Conservation (phyloP, 1,140 invertebrate genomes). For the Drosophila kohkoa region DNA sequence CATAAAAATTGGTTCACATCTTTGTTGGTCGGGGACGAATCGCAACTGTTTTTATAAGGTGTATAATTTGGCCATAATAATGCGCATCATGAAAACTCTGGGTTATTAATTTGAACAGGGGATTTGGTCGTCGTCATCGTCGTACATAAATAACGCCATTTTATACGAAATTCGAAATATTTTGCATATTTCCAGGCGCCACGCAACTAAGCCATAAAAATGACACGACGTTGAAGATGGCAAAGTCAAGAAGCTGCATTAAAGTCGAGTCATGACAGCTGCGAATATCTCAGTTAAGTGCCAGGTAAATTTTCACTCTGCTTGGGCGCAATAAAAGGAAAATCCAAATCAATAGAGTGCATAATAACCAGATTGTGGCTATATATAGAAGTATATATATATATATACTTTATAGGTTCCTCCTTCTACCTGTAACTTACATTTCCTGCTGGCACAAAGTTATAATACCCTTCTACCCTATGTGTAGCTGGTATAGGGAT, state of each 20-base stretch:
- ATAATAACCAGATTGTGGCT: too few species aligned
- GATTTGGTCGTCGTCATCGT: conserved; percentile 42
- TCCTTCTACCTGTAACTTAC: too few species aligned
- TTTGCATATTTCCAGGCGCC: conserved; percentile 72
- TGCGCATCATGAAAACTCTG: conserved; percentile 75
- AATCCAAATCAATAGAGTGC: conserved; percentile 58
- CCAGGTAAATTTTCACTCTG: conserved; percentile 64
- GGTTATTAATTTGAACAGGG: conserved; percentile 72
- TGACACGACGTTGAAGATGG: conserved; percentile 54
- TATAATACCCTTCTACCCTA: not conserved
- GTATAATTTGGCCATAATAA: conserved; percentile 84
- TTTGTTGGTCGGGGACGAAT: conserved; percentile 24
- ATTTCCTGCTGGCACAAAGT: too few species aligned
- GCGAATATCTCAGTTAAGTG: conserved; percentile 48
- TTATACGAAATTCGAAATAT: conserved; percentile 74
- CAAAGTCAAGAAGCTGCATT: conserved; percentile 56
- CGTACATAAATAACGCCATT: conserved; percentile 73
- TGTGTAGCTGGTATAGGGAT: conserved; percentile 53
- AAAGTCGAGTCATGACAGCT: conserved; percentile 71
- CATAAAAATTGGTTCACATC: conserved; percentile 74
- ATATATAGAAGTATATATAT: too few species aligned
- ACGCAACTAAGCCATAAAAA: conserved; percentile 77
- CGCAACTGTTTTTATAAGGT: conserved; percentile 78
- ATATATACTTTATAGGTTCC: too few species aligned
- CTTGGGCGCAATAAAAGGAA: conserved; percentile 52